These are phyloP conservation scores for Pseudorasbora parva DNA, from an alignment of 2,113 vertebrate species.

Conservation along the genomic window DNA sequence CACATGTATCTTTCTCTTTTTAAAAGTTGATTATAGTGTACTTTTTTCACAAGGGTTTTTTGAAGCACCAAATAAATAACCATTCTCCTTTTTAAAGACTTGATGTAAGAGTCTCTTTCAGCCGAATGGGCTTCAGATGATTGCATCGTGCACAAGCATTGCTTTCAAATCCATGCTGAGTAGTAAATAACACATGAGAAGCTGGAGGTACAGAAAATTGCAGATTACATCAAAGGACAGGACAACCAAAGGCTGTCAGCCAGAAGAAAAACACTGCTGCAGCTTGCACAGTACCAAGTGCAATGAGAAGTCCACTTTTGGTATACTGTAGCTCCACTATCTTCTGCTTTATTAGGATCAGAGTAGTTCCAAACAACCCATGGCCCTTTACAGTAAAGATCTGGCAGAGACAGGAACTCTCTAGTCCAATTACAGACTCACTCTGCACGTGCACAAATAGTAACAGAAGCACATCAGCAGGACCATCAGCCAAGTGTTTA, in stretches of 20 bases:
- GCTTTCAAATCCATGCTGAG: conserved; percentile 24
- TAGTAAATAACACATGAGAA: conserved; percentile 38
- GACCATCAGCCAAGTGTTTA: neutral
- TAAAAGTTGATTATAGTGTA: neutral
- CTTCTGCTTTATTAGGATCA: neutral
- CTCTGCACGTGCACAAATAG: conserved; percentile 59
- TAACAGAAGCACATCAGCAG: conserved; percentile 45
- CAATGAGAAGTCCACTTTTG: neutral
- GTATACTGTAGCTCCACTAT: neutral
- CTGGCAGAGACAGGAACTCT: conserved; percentile 58
- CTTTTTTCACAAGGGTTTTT: neutral
- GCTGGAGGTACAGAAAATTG: neutral
- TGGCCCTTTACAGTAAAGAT: conserved; percentile 39
- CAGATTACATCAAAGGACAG: conserved; percentile 16
- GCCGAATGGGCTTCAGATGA: conserved; percentile 30
- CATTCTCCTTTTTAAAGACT: neutral
- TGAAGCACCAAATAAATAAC: neutral
- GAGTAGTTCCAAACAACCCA: conserved; percentile 69
- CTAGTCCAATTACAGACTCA: conserved; percentile 65
- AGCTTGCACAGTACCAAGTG: conserved; percentile 2
- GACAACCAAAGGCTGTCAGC: conserved; percentile 28
- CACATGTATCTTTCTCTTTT: too few species aligned
- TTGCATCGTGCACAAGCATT: conserved; percentile 28
- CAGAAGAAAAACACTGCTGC: neutral
- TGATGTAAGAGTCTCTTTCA: conserved; percentile 36